Conservation (phyloP, 53 echinoderm and acorn worm species). For the Paracentrotus lividus region DNA sequence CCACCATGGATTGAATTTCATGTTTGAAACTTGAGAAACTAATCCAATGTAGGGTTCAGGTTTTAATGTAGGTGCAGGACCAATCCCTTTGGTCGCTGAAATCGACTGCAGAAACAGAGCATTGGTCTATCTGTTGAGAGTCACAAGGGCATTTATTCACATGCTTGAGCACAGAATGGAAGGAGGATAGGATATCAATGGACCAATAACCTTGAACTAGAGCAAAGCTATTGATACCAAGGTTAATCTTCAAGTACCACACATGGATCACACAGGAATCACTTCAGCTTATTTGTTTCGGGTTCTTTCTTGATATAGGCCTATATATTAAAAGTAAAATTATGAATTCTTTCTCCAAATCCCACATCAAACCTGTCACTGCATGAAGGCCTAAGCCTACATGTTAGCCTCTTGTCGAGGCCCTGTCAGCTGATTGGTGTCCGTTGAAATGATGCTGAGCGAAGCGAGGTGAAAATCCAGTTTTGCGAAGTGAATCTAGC, state of each 20-base stretch:
- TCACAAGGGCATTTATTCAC: not conserved
- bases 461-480: no score
- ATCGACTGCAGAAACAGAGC: not conserved
- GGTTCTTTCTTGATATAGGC: no score
- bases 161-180: not conserved
- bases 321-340: no score
- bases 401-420: no score
- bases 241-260: not conserved
- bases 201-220: constrained; percentile 6
- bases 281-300: not conserved
- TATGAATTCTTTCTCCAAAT: no score
- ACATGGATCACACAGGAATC: not conserved
- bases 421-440: no score
- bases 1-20: not conserved
- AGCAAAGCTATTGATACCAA: not conserved
- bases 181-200: constrained; percentile 4
- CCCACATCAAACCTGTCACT: no score
- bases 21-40: not conserved
- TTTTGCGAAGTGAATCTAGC: no score
- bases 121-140: not conserved
- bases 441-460: no score
- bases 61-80: not conserved
- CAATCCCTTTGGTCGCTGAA: not conserved
- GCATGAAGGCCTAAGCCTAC: no score
- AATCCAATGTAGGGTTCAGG: not conserved